phyloP scores from a whole-genome alignment of 2,888 invertebrate genomes.

The Nomada fabriciana region DNA sequence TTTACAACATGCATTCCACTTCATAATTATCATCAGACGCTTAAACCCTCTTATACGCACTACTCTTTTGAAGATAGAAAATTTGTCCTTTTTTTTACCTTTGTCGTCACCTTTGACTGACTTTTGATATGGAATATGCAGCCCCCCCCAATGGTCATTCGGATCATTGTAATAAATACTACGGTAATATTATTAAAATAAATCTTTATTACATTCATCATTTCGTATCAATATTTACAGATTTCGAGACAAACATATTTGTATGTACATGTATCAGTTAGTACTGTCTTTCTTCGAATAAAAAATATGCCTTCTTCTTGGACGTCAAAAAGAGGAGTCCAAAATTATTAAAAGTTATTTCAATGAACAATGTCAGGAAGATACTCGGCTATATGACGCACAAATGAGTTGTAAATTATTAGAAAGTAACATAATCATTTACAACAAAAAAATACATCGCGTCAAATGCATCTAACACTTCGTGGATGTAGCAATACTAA shows the following conservation, averaged over 20 bases:
- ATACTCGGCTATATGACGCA: constrained; percentile 24
- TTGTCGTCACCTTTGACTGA: not conserved
- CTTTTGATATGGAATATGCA: not conserved
- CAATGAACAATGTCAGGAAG: constrained; percentile 31
- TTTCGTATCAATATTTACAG: constrained; percentile 71
- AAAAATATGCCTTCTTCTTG: constrained; percentile 41
- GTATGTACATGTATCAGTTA: constrained; percentile 58
- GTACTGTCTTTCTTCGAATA: constrained; percentile 28
- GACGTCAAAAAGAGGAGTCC: constrained; percentile 21
- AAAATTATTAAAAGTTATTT: constrained; percentile 31
- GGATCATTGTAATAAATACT: constrained; percentile 8
- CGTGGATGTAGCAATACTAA: constrained; percentile 24
- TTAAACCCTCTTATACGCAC: no score
- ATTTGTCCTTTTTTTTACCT: no score
- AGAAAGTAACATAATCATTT: constrained; percentile 25
- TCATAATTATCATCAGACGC: no score
- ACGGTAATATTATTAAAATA: constrained; percentile 74
- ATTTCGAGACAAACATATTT: constrained; percentile 50
- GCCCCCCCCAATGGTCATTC: not conserved
- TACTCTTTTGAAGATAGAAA: no score
- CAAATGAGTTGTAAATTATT: constrained; percentile 39
- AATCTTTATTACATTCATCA: constrained; percentile 75
- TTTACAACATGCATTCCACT: no score
- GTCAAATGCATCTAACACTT: constrained; percentile 29
- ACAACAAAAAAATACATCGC: constrained; percentile 3